Evolutionary conservation across 2,888 invertebrate genomes (phyloP), one percentile per base, ranked within the genome.

Genomic region (Andrena minutula): DNA sequence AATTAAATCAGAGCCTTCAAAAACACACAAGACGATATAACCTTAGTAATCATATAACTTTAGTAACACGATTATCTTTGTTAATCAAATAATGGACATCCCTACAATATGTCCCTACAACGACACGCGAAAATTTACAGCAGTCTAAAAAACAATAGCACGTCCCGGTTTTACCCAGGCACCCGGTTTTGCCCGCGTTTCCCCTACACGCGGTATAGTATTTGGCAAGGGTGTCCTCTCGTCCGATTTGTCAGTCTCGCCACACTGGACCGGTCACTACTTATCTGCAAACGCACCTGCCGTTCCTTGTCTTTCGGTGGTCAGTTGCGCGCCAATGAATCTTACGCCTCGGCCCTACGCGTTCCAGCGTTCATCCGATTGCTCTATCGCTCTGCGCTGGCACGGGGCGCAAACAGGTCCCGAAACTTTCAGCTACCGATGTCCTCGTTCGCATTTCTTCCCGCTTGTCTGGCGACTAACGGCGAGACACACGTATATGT

Each of bases 221-320:
- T 53, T 82, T 81, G 82, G 68, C 78, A 77, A 71, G 60, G 63
- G 41, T 74, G 64, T 76, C 58, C 79, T 49, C 79, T 76, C 80
- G 79, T 85, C 84, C 88, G 88, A 91, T 90, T 90, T 89, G 90
- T 90, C 89, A 85, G 88, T 79, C 75, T 72, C 53, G 82, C 79
- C 80, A 75, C 71, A 60, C 47, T 73, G 30, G 70, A 41, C 41
- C 41, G 41, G 41, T 41, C 41, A 1, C 41, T 32, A 35, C 68
- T 32, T 74, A 70, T 70, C 69, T 51, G 61, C 70, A 53, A 56
- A 60, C 77, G 64, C 84, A 76, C 84, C 79, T 84, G 84, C 76
- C 80, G 80, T 41, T 65, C 51, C 51, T 56, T 56, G 56, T 35
- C 2, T 47, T 56, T 61, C 75, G 26, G 47, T 35, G 47, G 28